These are phyloP conservation scores for Gnathonemus echidnorhynchus DNA, from an alignment of 2,113 vertebrate genomes.

Conservation along the genomic window DNA sequence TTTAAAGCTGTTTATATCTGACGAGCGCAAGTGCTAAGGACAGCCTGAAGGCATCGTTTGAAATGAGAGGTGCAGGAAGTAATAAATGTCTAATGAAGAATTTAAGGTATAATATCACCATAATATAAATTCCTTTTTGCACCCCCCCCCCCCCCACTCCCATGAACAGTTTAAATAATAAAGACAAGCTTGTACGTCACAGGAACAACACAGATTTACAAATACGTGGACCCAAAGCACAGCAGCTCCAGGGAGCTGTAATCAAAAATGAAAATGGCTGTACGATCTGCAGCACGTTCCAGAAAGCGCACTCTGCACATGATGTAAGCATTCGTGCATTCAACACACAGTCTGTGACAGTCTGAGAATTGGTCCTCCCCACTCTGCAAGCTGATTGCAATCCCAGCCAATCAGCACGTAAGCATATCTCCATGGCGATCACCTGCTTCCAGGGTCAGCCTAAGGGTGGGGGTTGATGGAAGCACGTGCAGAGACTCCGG, in stretches of 20 bases:
- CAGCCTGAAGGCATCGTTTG: constrained; percentile 19
- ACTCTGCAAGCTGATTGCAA: constrained; percentile 7
- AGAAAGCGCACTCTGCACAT: background rate
- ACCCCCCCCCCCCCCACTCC: background rate
- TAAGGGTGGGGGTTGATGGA: background rate
- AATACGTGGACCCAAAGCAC: background rate
- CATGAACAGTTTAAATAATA: background rate
- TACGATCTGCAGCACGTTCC: background rate
- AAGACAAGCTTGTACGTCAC: background rate
- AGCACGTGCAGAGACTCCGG: background rate
- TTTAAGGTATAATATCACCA: background rate
- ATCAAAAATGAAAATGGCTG: background rate
- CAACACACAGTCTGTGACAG: background rate
- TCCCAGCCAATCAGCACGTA: background rate
- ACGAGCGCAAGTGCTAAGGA: constrained; percentile 18
- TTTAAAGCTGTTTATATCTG: background rate
- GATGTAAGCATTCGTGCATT: background rate
- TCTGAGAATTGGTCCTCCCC: background rate
- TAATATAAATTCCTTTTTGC: background rate
- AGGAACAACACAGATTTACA: background rate
- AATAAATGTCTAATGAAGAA: constrained; percentile 13
- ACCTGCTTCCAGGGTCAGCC: background rate
- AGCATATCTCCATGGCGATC: background rate
- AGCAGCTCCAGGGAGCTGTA: background rate
- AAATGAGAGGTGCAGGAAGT: background rate